These are phyloP conservation scores for Crenichthys baileyi DNA, from an alignment of 2,797 vertebrate species.

Conservation along the genomic window DNA sequence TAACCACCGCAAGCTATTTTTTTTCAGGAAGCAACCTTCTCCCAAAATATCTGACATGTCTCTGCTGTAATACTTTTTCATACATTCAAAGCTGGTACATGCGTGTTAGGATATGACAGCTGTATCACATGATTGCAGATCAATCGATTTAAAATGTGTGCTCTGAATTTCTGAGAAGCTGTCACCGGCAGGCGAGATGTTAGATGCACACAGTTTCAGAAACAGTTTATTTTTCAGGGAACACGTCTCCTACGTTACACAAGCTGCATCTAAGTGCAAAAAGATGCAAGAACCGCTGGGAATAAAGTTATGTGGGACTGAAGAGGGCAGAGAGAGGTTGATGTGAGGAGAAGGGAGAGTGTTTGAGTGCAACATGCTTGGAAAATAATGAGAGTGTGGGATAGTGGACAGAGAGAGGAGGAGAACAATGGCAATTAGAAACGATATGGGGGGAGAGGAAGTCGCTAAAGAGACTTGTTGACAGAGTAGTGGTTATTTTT, in stretches of 20 bases:
- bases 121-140: conserved; percentile 34
- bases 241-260: conserved; percentile 75
- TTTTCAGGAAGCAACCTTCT: conserved; percentile 20
- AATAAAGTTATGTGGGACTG: conserved; percentile 75
- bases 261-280: conserved; percentile 78
- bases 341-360: conserved; percentile 54
- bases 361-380: conserved; percentile 56
- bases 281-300: conserved; percentile 77
- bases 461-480: conserved; percentile 10
- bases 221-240: conserved; percentile 75
- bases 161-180: conserved; percentile 32
- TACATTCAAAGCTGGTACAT: conserved; percentile 20
- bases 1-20: conserved; percentile 29
- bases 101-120: conserved; percentile 30
- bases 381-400: conserved; percentile 21
- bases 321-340: conserved; percentile 65
- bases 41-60: conserved; percentile 22
- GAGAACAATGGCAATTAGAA: conserved; percentile 25
- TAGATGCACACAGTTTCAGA: conserved; percentile 61
- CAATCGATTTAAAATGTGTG: conserved; percentile 32
- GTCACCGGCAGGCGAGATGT: conserved; percentile 42
- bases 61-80: neutral
- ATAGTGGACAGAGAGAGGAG: conserved; percentile 15
- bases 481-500: conserved; percentile 8
- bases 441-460: conserved; percentile 12